Conservation (phyloP, 2,113 vertebrate species). For the Alligator mississippiensis region DNA sequence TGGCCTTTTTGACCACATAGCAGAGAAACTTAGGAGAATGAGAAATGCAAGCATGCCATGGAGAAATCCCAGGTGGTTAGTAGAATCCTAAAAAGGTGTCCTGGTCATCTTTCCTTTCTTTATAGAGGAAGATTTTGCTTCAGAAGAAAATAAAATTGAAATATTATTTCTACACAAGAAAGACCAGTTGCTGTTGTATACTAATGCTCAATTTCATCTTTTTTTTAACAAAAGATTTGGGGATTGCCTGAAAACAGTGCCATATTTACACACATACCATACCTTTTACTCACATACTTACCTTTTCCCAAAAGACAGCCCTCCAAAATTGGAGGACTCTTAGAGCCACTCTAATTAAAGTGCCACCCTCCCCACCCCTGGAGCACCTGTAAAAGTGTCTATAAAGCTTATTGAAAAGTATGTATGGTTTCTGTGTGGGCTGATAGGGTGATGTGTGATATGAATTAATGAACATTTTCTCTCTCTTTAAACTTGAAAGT, state of each 20-base stretch:
- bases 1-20: background rate
- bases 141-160: background rate
- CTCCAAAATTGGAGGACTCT: too few species aligned
- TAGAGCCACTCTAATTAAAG: too few species aligned
- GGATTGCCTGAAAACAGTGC: background rate
- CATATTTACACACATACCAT: background rate
- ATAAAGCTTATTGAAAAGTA: background rate
- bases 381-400: background rate
- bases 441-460: background rate
- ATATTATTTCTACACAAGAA: background rate
- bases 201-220: background rate
- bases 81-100: constrained; percentile 27
- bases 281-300: background rate
- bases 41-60: background rate
- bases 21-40: background rate
- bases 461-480: background rate
- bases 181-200: background rate
- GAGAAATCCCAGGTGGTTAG: background rate
- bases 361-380: too few species aligned
- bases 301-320: too few species aligned
- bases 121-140: constrained; percentile 31
- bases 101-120: background rate
- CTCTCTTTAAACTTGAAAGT: background rate
- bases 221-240: constrained; percentile 2
- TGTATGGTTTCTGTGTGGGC: background rate